These are phyloP conservation scores for Dasysyrphus tricinctus DNA, from an alignment of 2,888 invertebrate genomes.

Conservation along the genomic window DNA sequence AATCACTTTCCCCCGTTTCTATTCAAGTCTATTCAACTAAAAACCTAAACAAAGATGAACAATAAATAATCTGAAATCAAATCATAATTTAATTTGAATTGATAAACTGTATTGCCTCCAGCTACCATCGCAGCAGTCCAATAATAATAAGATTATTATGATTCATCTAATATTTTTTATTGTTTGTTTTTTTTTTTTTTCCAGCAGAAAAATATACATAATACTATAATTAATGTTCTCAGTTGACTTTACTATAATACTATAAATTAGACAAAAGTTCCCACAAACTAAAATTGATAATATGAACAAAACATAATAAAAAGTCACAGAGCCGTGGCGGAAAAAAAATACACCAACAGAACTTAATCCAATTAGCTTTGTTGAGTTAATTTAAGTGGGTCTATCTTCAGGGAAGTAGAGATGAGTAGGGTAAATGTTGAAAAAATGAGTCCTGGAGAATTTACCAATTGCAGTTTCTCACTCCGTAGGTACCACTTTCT, in stretches of 20 bases:
- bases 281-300: conserved; percentile 20
- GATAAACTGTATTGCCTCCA: background rate
- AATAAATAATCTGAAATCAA: conserved; percentile 15
- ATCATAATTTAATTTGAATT: conserved; percentile 23
- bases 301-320: conserved; percentile 2
- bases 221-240: conserved; percentile 22
- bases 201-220: background rate
- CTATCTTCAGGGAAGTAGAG: background rate
- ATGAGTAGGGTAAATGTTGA: background rate
- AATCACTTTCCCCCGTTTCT: no score
- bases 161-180: conserved; percentile 10
- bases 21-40: background rate
- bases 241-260: background rate
- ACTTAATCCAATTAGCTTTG: conserved; percentile 33
- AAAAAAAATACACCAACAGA: background rate
- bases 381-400: conserved; percentile 6
- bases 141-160: conserved; percentile 17
- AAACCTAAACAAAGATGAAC: background rate
- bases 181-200: conserved; percentile 4
- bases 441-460: no score
- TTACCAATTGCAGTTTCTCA: no score
- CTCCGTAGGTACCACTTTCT: no score
- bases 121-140: background rate
- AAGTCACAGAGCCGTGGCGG: background rate
- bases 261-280: conserved; percentile 18